phyloP scores from a whole-genome alignment of 2,113 vertebrate species.

The Lipotes vexillifer region DNA sequence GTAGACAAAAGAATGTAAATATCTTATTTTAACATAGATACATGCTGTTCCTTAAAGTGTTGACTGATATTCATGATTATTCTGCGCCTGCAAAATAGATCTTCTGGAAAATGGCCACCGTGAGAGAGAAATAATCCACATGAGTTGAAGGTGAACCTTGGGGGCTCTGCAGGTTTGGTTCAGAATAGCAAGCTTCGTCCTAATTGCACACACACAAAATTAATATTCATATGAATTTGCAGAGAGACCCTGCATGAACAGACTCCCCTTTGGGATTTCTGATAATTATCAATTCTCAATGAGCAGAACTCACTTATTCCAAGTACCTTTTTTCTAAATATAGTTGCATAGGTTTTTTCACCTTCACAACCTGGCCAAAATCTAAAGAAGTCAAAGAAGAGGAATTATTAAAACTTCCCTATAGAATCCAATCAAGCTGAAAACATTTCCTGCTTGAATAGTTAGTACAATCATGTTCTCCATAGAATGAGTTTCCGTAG shows the following conservation, averaged over 20 bases:
- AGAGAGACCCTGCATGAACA: not conserved
- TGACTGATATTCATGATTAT: not conserved
- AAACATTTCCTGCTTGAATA: not conserved
- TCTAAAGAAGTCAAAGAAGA: not conserved
- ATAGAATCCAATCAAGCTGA: not conserved
- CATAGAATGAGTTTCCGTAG: not conserved
- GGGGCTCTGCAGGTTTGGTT: not conserved
- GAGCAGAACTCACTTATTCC: slow-evolving; percentile 19
- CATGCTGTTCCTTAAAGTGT: not conserved
- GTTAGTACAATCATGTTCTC: not conserved
- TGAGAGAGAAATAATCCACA: not conserved
- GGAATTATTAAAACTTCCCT: not conserved
- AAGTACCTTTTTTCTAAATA: slow-evolving; percentile 54
- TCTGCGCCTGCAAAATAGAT: not conserved
- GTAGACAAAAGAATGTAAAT: not conserved
- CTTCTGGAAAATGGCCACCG: not conserved
- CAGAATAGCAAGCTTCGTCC: not conserved
- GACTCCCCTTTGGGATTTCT: slow-evolving; percentile 47
- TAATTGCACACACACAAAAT: not conserved
- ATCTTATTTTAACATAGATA: not conserved
- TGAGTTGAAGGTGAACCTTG: not conserved
- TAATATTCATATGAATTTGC: slow-evolving; percentile 15
- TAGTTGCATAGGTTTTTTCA: not conserved
- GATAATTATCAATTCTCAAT: slow-evolving; percentile 56
- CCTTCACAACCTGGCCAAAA: not conserved